Evolutionary conservation across 2,888 invertebrate species (phyloP).

Genomic region (Synanthedon tipuliformis): DNA sequence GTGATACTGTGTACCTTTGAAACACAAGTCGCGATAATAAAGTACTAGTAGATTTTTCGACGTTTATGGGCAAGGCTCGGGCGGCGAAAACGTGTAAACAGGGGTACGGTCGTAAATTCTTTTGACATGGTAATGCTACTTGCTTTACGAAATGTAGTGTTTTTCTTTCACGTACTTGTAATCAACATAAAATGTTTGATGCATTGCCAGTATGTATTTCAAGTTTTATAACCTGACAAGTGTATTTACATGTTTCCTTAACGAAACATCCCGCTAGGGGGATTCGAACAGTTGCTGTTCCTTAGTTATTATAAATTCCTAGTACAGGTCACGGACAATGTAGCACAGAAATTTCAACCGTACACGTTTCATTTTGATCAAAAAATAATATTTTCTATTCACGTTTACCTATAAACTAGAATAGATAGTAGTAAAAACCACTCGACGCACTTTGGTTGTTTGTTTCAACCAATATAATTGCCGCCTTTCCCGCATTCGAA

Average conservation of each 20-base stretch:
- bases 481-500: constrained; percentile 19
- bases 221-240: constrained; percentile 6
- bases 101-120: constrained; percentile 34
- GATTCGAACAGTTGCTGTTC: no score
- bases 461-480: constrained; percentile 40
- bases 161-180: constrained; percentile 8
- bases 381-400: no score
- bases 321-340: no score
- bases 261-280: no score
- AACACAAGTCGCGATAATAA: constrained; percentile 20
- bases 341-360: no score
- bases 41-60: constrained; percentile 31
- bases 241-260: neutral
- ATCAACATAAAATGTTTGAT: constrained; percentile 4
- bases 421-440: constrained; percentile 16
- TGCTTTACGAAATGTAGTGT: constrained; percentile 19
- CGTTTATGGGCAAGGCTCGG: constrained; percentile 22
- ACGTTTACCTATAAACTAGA: no score
- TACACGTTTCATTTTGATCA: no score
- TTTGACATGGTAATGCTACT: constrained; percentile 49
- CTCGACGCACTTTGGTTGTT: constrained; percentile 27
- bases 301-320: no score
- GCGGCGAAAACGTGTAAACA: constrained; percentile 41
- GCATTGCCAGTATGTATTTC: constrained; percentile 3
- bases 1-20: neutral